These are phyloP conservation scores for Chrysaora quinquecirrha DNA, from an alignment of 30 jellyfish, hydroid and myxozoan genomes.

Conservation along the genomic window DNA sequence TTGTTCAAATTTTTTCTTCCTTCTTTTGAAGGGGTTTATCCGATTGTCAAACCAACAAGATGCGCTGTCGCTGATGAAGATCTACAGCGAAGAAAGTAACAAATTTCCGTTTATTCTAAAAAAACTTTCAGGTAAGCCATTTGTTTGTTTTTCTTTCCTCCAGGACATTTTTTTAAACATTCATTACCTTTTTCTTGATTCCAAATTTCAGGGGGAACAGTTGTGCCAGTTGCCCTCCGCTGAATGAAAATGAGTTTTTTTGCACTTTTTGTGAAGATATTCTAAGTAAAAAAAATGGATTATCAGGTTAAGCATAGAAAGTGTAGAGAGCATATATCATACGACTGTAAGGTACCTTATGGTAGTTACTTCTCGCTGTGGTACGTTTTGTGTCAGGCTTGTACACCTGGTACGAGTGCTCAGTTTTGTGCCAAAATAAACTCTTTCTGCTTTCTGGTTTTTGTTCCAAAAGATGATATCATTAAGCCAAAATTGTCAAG, in stretches of 20 bases:
- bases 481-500: too few species aligned
- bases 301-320: background rate
- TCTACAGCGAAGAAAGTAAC: background rate
- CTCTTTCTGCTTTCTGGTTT: too few species aligned
- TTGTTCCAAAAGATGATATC: too few species aligned
- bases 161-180: background rate
- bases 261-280: background rate
- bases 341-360: too few species aligned
- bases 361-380: too few species aligned
- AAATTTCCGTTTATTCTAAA: background rate
- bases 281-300: too few species aligned
- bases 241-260: background rate
- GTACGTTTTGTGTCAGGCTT: too few species aligned
- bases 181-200: background rate
- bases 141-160: too few species aligned
- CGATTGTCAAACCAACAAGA: background rate
- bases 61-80: background rate
- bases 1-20: too few species aligned
- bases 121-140: background rate
- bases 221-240: background rate
- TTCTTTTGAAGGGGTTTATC: background rate
- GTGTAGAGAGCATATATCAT: too few species aligned
- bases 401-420: too few species aligned
- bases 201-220: background rate
- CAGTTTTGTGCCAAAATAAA: too few species aligned